phyloP scores from a whole-genome alignment of 1,140 invertebrate species.

The Philaenus spumarius region DNA sequence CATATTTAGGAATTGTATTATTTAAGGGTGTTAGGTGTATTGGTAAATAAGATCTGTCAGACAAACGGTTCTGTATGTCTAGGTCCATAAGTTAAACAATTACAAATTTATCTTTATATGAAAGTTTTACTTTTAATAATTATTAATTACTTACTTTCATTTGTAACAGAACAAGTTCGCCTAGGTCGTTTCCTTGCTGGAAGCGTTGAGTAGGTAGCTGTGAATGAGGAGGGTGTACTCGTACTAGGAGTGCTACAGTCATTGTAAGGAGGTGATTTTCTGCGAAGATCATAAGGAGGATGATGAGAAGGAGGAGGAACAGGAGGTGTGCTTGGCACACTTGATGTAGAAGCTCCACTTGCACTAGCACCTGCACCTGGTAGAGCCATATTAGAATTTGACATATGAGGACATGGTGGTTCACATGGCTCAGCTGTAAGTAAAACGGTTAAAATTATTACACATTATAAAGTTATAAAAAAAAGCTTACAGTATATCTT shows the following conservation, averaged over 20 bases:
- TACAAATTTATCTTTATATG: no score
- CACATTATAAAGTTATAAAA: no score
- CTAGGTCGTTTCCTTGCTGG: conserved; percentile 75
- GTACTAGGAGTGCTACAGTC: conserved; percentile 28
- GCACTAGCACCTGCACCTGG: neutral
- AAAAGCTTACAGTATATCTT: no score
- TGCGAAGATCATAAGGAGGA: conserved; percentile 72
- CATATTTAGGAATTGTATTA: no score
- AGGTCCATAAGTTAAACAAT: no score
- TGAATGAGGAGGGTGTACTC: conserved; percentile 22
- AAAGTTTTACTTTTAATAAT: no score
- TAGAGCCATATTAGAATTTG: conserved; percentile 25
- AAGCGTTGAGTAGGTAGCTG: conserved; percentile 49
- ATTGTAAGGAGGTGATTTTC: conserved; percentile 53
- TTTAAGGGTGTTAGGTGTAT: no score
- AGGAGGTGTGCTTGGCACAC: conserved; percentile 2
- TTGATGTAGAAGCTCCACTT: conserved; percentile 26
- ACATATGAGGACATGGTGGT: conserved; percentile 52
- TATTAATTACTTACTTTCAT: conserved; percentile 51
- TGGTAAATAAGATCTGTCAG: no score
- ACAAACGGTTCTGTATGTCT: no score
- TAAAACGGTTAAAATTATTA: no score
- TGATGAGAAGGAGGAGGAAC: conserved; percentile 52
- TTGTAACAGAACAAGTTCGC: conserved; percentile 51
- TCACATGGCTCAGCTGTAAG: conserved; percentile 65